phyloP scores from a whole-genome alignment of 2,888 invertebrate genomes.

The Drosophila pullipes region DNA sequence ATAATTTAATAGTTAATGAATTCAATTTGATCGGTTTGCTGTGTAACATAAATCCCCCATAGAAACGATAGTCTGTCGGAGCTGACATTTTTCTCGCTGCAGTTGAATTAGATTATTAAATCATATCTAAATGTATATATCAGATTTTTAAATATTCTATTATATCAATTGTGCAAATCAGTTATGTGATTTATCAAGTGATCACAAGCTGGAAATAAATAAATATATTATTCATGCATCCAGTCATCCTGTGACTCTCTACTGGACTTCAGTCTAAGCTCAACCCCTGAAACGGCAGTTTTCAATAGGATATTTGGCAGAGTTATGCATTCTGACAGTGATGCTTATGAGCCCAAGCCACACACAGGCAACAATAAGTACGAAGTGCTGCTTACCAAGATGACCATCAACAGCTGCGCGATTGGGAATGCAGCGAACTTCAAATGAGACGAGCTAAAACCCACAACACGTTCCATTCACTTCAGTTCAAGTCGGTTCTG shows the following conservation, averaged over 20 bases:
- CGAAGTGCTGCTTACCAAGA: slow-evolving; percentile 38
- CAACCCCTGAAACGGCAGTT: background rate
- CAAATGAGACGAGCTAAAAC: slow-evolving; percentile 20
- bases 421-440: slow-evolving; percentile 23
- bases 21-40: background rate
- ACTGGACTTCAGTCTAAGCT: background rate
- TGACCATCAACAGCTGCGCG: slow-evolving; percentile 43
- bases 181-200: background rate
- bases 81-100: background rate
- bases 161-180: background rate
- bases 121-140: background rate
- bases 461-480: slow-evolving; percentile 42
- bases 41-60: too few species aligned
- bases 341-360: slow-evolving; percentile 43
- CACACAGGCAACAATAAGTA: slow-evolving; percentile 20
- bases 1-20: background rate
- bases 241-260: background rate
- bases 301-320: background rate
- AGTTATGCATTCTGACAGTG: slow-evolving; percentile 38
- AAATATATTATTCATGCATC: background rate
- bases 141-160: too few species aligned
- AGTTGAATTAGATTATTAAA: background rate
- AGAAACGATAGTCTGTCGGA: background rate
- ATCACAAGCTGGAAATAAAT: background rate
- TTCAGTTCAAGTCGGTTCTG: background rate